Conservation (phyloP, 2,888 invertebrate genomes). For the Drosophila ustulata region DNA sequence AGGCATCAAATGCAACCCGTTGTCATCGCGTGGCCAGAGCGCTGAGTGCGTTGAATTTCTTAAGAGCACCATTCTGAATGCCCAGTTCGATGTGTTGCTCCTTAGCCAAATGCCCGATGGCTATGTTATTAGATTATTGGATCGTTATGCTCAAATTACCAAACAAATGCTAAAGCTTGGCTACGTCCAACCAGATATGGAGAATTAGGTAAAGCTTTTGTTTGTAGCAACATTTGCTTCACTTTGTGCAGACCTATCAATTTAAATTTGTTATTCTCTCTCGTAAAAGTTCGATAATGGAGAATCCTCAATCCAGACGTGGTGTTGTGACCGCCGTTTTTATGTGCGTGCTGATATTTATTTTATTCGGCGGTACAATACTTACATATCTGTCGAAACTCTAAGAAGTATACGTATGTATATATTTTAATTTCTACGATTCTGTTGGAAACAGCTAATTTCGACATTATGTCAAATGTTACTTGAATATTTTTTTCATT, state of each 20-base stretch:
- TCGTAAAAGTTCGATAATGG: not conserved
- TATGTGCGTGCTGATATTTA: not conserved
- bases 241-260: not conserved
- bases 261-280: not conserved
- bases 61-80: conserved; percentile 50
- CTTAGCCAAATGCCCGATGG: conserved; percentile 42
- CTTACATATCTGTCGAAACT: not conserved
- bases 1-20: conserved; percentile 35
- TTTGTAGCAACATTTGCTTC: conserved; percentile 6
- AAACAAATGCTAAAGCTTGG: conserved; percentile 37
- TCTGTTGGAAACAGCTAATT: not conserved
- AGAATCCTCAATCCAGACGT: not conserved
- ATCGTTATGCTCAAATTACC: conserved; percentile 13
- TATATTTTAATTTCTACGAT: not conserved
- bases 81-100: conserved; percentile 46
- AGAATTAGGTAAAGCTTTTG: not conserved
- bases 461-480: not conserved
- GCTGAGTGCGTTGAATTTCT: conserved; percentile 57
- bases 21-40: conserved; percentile 16
- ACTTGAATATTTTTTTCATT: not conserved
- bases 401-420: not conserved
- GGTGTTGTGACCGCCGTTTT: not conserved
- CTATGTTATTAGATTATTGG: conserved; percentile 36
- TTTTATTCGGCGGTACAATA: not conserved
- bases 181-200: conserved; percentile 18